Conservation (phyloP, 2,888 invertebrate genomes). For the Cheilosia pagana region DNA sequence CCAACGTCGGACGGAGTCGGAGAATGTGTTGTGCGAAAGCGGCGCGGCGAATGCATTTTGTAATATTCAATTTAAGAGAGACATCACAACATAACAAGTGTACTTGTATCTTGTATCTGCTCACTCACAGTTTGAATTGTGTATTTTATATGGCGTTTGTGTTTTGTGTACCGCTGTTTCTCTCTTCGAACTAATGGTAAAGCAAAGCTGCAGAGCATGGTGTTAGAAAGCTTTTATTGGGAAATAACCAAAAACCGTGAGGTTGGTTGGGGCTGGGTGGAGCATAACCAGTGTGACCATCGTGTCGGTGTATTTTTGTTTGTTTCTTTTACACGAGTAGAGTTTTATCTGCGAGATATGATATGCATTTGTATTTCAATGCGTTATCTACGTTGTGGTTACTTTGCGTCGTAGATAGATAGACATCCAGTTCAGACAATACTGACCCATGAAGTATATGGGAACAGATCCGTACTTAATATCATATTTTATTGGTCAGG, state of each 20-base stretch:
- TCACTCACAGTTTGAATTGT: too few relatives aligned
- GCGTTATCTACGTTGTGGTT: too few relatives aligned
- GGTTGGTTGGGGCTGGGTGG: conserved; percentile 14
- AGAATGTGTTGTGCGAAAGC: conserved; percentile 13
- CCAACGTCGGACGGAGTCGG: conserved; percentile 11
- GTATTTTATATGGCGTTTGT: too few relatives aligned
- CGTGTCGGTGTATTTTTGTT: background rate
- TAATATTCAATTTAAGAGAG: conserved; percentile 42
- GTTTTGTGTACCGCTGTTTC: too few relatives aligned
- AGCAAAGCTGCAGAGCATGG: background rate
- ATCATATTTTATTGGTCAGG: too few relatives aligned
- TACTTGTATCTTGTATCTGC: background rate
- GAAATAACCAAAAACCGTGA: background rate
- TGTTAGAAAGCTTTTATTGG: conserved; percentile 48
- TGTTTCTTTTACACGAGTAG: background rate
- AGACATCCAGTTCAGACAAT: too few relatives aligned
- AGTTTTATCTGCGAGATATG: background rate
- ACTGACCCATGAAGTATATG: too few relatives aligned
- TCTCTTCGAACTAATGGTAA: conserved; percentile 44
- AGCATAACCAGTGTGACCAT: conserved; percentile 56
- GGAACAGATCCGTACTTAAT: too few relatives aligned
- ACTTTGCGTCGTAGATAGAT: too few relatives aligned
- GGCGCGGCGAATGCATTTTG: conserved; percentile 26
- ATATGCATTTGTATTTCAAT: too few relatives aligned
- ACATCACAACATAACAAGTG: conserved; percentile 32